Evolutionary conservation across 2,113 vertebrate genomes (phyloP).

Genomic region (Ciconia maguari): DNA sequence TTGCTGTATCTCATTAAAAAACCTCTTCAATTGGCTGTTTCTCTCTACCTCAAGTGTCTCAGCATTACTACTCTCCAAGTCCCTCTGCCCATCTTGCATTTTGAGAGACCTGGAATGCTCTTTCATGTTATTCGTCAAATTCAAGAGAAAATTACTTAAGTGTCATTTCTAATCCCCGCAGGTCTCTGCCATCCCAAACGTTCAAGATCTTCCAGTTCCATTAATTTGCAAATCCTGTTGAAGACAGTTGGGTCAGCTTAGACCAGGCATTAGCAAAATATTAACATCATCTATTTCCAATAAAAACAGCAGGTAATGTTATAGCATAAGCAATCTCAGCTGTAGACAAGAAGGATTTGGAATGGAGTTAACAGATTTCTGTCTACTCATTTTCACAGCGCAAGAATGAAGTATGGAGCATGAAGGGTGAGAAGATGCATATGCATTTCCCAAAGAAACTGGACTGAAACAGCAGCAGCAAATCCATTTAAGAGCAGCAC

Average conservation of each 20-base stretch:
- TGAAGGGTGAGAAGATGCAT: not conserved
- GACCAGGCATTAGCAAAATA: not conserved
- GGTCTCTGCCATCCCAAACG: not conserved
- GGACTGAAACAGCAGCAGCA: not conserved
- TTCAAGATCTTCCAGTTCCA: slow-evolving; percentile 6
- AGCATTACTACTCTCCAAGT: not conserved
- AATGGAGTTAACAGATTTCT: not conserved
- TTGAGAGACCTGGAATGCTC: not conserved
- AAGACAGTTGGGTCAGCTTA: not conserved
- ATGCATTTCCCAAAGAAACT: not conserved
- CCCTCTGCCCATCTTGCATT: not conserved
- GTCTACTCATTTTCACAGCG: not conserved
- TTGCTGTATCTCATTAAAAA: not conserved
- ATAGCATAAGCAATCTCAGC: not conserved
- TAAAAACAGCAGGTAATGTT: not conserved
- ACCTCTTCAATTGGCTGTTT: not conserved
- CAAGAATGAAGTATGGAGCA: not conserved
- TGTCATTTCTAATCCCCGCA: slow-evolving; percentile 22
- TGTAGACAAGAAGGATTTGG: not conserved
- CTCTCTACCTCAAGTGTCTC: not conserved
- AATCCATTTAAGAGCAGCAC: not conserved
- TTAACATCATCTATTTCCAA: not conserved
- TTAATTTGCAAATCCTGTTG: not conserved
- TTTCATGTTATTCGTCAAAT: not conserved
- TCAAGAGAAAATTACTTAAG: slow-evolving; percentile 3